phyloP scores from a whole-genome alignment of 2,888 invertebrate species.

The Cosmorhoe ocellata region DNA sequence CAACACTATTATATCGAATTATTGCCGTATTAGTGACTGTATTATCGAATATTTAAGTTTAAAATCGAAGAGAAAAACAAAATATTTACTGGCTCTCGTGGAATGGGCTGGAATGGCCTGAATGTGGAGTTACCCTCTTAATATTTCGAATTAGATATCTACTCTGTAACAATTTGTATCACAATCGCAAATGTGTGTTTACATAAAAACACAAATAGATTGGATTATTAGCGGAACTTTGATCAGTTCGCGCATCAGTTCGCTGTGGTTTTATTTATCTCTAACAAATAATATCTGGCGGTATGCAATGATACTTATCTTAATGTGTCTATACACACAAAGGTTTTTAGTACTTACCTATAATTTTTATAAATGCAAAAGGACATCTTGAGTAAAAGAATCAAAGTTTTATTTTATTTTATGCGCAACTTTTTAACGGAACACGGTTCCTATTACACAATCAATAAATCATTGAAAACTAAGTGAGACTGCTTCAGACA shows the following conservation, averaged over 20 bases:
- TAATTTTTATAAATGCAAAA: too few relatives aligned
- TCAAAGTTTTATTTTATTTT: too few relatives aligned
- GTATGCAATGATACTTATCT: too few relatives aligned
- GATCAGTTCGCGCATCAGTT: constrained; percentile 33
- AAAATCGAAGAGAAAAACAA: constrained; percentile 6
- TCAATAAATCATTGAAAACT: constrained; percentile 29
- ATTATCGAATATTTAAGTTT: not conserved
- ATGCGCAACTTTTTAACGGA: not conserved
- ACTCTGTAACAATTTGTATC: constrained; percentile 19
- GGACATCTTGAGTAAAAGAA: too few relatives aligned
- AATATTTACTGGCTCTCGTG: not conserved
- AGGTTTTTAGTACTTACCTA: too few relatives aligned
- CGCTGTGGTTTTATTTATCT: constrained; percentile 9
- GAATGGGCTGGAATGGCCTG: not conserved
- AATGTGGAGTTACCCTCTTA: constrained; percentile 7
- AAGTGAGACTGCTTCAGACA: constrained; percentile 35
- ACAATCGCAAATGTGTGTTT: constrained; percentile 25
- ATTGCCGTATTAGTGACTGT: constrained; percentile 2
- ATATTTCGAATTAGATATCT: constrained; percentile 4
- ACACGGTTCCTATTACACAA: constrained; percentile 20
- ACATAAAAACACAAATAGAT: constrained; percentile 25
- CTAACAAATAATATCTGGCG: too few relatives aligned
- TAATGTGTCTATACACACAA: too few relatives aligned
- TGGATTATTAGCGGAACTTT: constrained; percentile 31
- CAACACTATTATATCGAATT: constrained; percentile 10